Conservation (phyloP, 2,113 vertebrate genomes). For the Ictalurus punctatus region DNA sequence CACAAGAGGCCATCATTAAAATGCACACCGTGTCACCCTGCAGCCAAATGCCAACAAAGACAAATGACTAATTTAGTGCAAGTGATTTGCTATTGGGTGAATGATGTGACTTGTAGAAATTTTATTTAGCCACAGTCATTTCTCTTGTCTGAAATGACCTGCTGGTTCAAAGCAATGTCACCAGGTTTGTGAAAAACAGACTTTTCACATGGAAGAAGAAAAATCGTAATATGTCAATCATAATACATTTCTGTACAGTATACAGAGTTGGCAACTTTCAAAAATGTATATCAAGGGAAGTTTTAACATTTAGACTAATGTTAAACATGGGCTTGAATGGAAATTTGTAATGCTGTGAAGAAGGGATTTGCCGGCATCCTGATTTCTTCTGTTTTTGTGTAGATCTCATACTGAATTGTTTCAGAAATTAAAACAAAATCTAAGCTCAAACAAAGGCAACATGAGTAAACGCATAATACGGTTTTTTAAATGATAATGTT, state of each 20-base stretch:
- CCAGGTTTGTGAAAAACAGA: background rate
- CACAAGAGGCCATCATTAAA: conserved; percentile 60
- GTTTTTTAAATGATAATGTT: no score
- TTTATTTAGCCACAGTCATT: background rate
- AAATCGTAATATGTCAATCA: background rate
- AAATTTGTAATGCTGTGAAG: no score
- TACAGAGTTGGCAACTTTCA: background rate
- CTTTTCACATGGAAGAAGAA: background rate
- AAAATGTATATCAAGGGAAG: no score
- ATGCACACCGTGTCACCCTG: conserved; percentile 55
- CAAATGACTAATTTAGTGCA: conserved; percentile 64
- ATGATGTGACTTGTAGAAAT: conserved; percentile 39
- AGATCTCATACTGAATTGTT: no score
- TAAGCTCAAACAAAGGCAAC: no score
- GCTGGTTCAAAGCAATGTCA: background rate
- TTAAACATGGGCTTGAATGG: background rate
- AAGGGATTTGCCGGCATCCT: no score
- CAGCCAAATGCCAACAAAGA: conserved; percentile 64
- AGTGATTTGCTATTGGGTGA: conserved; percentile 54
- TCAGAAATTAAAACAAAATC: no score
- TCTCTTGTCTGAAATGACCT: background rate
- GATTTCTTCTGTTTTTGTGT: no score
- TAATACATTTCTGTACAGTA: background rate
- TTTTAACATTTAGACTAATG: background rate
- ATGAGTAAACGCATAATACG: no score